Percentiles rank a stretch among this genome's conserved stretches.
phyloP scores from a whole-genome alignment of 1,140 invertebrate species.

The Tyrophagus putrescentiae region DNA sequence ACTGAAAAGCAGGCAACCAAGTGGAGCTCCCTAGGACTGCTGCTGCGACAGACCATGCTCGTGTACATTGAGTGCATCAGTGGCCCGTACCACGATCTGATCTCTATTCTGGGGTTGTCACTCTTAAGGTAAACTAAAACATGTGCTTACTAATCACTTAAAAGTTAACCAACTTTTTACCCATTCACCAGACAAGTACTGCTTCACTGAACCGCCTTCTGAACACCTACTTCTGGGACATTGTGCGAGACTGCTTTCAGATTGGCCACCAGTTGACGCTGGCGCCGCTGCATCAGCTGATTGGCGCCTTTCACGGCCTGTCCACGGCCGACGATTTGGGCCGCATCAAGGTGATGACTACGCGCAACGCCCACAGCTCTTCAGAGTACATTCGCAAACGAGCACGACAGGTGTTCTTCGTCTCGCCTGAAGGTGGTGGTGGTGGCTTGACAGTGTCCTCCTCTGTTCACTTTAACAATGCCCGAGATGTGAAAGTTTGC shows the following conservation, averaged over 20 bases:
- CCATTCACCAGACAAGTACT: background rate
- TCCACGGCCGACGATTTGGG: slow-evolving; percentile 13
- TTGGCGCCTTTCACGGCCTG: background rate
- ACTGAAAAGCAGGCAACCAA: slow-evolving; percentile 28
- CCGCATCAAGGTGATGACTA: background rate
- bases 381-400: slow-evolving; percentile 4
- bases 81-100: slow-evolving; percentile 4
- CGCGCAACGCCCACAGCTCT: background rate
- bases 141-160: background rate
- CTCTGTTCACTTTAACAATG: too few relatives aligned
- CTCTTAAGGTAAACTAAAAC: background rate
- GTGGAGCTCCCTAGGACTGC: background rate
- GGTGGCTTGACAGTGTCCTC: too few relatives aligned
- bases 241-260: background rate
- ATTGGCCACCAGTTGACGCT: slow-evolving; percentile 14
- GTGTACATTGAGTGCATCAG: slow-evolving; percentile 16
- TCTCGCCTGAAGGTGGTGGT: too few relatives aligned
- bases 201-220: background rate
- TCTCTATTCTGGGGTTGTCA: background rate
- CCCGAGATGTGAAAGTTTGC: too few relatives aligned
- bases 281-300: background rate
- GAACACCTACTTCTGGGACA: slow-evolving; percentile 4
- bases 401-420: background rate
- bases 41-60: slow-evolving; percentile 18
- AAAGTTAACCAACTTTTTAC: background rate